These are phyloP conservation scores for Thaumatotibia leucotreta DNA, from an alignment of 1,140 invertebrate genomes.

Conservation along the genomic window DNA sequence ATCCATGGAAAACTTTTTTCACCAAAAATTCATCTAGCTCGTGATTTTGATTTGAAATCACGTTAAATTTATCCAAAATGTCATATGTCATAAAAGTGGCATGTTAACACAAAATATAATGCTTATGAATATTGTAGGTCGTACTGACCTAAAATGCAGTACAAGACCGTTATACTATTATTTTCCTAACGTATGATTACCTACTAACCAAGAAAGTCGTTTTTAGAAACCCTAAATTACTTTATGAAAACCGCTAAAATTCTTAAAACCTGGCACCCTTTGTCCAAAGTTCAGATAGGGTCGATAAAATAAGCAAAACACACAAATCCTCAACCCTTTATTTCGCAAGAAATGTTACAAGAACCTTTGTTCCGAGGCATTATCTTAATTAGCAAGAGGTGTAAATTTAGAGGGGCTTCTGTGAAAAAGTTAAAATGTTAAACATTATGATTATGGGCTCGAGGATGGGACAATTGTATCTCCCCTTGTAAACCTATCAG, in stretches of 20 bases:
- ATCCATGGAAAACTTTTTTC: too few species aligned
- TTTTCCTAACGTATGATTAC: too few species aligned
- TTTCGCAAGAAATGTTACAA: slow-evolving; percentile 6
- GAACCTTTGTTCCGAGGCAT: slow-evolving; percentile 2
- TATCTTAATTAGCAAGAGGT: slow-evolving; percentile 12
- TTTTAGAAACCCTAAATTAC: too few species aligned
- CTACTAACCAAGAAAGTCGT: too few species aligned
- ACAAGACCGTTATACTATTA: too few species aligned
- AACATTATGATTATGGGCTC: slow-evolving; percentile 4
- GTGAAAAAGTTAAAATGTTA: slow-evolving; percentile 8
- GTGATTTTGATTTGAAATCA: too few species aligned
- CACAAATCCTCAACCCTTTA: background rate
- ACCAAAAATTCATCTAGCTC: too few species aligned
- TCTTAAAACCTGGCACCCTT: background rate
- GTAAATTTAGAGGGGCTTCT: background rate
- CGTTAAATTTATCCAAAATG: too few species aligned
- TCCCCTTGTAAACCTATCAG: background rate
- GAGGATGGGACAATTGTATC: slow-evolving; percentile 2
- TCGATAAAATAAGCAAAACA: slow-evolving; percentile 1
- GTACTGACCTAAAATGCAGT: too few species aligned
- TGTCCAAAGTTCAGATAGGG: background rate
- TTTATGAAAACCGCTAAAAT: background rate
- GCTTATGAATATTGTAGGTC: too few species aligned
- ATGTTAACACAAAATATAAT: too few species aligned
- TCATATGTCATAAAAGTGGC: too few species aligned